phyloP scores from a whole-genome alignment of 2,797 vertebrate species.

The Hydrocynus forskahlii region DNA sequence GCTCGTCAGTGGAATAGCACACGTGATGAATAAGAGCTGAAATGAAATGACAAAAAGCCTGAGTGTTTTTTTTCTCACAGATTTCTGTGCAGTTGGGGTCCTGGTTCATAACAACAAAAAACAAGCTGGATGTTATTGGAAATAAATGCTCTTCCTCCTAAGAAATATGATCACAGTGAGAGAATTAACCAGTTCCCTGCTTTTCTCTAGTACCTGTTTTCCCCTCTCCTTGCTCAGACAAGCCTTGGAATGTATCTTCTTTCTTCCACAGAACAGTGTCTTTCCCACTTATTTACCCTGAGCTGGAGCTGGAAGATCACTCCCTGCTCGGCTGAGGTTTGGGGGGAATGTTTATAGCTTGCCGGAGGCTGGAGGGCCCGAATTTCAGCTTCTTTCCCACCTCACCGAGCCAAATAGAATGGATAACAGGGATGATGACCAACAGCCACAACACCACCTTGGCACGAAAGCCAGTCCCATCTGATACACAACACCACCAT shows the following conservation, averaged over 20 bases:
- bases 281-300: constrained; percentile 46
- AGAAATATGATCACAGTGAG: constrained; percentile 39
- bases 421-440: constrained; percentile 9
- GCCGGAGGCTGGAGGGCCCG: constrained; percentile 18
- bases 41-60: background rate
- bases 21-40: background rate
- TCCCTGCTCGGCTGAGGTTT: constrained; percentile 21
- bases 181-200: constrained; percentile 52
- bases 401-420: background rate
- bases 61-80: background rate
- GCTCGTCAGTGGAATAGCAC: background rate
- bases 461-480: background rate
- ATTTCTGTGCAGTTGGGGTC: background rate
- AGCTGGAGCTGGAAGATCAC: constrained; percentile 10
- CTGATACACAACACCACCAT: background rate
- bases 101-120: constrained; percentile 12
- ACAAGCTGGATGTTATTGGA: constrained; percentile 42
- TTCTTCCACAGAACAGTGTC: constrained; percentile 33
- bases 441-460: constrained; percentile 11
- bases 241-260: constrained; percentile 55
- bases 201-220: background rate
- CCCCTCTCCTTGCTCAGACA: constrained; percentile 53
- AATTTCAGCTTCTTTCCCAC: background rate
- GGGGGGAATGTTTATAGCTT: constrained; percentile 35
- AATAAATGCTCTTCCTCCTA: constrained; percentile 33